phyloP scores from a whole-genome alignment of 2,113 vertebrate species.

The Osmerus mordax region DNA sequence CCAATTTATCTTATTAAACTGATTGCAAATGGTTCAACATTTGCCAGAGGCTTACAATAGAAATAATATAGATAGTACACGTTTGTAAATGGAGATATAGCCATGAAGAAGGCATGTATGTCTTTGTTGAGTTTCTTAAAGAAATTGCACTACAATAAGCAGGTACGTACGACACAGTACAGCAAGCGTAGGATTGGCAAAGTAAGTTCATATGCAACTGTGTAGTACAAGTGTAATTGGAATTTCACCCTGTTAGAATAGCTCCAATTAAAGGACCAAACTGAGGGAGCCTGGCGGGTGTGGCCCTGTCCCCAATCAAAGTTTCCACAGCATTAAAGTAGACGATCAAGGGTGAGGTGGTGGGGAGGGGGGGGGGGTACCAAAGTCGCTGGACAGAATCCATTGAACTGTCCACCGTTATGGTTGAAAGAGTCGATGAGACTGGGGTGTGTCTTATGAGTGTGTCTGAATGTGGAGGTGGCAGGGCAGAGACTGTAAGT shows the following conservation, averaged over 20 bases:
- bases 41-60: constrained; percentile 40
- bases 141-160: constrained; percentile 59
- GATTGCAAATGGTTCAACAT: constrained; percentile 27
- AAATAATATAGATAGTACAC: constrained; percentile 53
- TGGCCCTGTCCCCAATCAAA: background rate
- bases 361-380: no score
- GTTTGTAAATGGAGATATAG: constrained; percentile 46
- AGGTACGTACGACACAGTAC: constrained; percentile 51
- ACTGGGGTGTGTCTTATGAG: background rate
- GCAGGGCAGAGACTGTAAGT: constrained; percentile 54
- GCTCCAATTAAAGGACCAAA: background rate
- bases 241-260: background rate
- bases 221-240: constrained; percentile 41
- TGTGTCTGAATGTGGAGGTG: background rate
- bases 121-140: constrained; percentile 36
- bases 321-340: no score
- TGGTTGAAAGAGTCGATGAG: background rate
- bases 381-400: background rate
- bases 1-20: constrained; percentile 19
- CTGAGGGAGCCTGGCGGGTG: background rate
- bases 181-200: constrained; percentile 51
- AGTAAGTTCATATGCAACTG: constrained; percentile 25
- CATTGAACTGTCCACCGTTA: background rate
- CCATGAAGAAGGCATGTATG: constrained; percentile 43
- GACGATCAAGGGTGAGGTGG: no score